Percentiles rank a stretch among this genome's conserved stretches.
Conservation (phyloP, 2,113 vertebrate species). For the Actenoides lindsayi region DNA sequence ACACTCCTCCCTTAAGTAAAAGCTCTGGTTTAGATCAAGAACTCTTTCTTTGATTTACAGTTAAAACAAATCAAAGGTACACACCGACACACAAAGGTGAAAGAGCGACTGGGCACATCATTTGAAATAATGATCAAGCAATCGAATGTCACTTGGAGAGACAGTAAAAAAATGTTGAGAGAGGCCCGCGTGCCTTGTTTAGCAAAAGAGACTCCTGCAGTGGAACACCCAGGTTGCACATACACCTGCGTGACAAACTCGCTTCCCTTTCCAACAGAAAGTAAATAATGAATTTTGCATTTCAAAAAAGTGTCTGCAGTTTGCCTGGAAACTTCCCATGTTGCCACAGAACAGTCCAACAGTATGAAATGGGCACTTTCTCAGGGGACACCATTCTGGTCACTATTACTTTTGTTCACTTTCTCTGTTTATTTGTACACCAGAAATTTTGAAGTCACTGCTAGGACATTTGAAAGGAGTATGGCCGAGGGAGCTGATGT, state of each 20-base stretch:
- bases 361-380: neutral
- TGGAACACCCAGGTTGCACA: neutral
- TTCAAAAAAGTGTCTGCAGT: neutral
- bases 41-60: slow-evolving; percentile 11
- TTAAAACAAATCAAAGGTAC: neutral
- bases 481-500: neutral
- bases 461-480: neutral
- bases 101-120: neutral
- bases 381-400: neutral
- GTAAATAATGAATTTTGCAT: neutral
- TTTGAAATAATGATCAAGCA: slow-evolving; percentile 18
- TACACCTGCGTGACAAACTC: neutral
- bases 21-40: neutral
- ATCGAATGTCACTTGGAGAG: neutral
- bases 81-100: neutral
- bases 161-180: neutral
- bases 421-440: neutral
- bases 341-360: neutral
- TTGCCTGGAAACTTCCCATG: neutral
- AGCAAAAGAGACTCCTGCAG: neutral
- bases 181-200: neutral
- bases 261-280: neutral
- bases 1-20: neutral
- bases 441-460: neutral
- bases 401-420: neutral